phyloP scores from a whole-genome alignment of 2,888 invertebrate species.

The Papilio protenor region DNA sequence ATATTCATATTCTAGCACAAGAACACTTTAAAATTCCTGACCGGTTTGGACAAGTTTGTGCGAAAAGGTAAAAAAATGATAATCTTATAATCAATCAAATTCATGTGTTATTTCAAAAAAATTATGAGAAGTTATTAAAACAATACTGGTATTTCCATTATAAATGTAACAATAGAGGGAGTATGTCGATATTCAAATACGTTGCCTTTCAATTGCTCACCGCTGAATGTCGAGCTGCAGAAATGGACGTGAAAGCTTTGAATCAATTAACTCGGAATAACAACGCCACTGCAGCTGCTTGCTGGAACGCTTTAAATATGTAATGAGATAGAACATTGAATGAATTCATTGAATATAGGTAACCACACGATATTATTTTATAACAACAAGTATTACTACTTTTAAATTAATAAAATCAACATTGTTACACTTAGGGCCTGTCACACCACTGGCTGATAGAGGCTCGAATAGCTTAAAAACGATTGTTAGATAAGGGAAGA shows the following conservation, averaged over 20 bases:
- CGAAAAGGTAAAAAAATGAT: neutral
- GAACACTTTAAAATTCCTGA: neutral
- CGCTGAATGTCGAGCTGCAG: constrained; percentile 14
- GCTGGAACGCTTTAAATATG: constrained; percentile 21
- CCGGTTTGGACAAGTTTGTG: neutral
- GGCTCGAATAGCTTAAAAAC: too few species aligned
- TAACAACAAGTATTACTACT: too few species aligned
- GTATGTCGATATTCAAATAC: constrained; percentile 9
- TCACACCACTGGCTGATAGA: too few species aligned
- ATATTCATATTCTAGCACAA: neutral
- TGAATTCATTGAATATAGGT: neutral
- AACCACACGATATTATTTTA: too few species aligned
- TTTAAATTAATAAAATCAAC: too few species aligned
- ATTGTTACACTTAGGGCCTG: too few species aligned
- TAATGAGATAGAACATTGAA: constrained; percentile 12
- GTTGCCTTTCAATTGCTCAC: neutral
- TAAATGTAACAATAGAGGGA: neutral
- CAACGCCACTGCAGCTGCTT: constrained; percentile 22
- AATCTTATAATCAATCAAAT: too few species aligned
- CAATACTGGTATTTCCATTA: neutral
- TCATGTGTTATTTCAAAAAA: too few species aligned
- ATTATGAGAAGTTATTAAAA: too few species aligned
- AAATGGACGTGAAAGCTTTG: constrained; percentile 30
- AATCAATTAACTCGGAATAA: constrained; percentile 36
- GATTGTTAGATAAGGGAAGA: too few species aligned